These are phyloP conservation scores for Saguinus imperator DNA, from an alignment of 2,113 vertebrate species.

Conservation along the genomic window DNA sequence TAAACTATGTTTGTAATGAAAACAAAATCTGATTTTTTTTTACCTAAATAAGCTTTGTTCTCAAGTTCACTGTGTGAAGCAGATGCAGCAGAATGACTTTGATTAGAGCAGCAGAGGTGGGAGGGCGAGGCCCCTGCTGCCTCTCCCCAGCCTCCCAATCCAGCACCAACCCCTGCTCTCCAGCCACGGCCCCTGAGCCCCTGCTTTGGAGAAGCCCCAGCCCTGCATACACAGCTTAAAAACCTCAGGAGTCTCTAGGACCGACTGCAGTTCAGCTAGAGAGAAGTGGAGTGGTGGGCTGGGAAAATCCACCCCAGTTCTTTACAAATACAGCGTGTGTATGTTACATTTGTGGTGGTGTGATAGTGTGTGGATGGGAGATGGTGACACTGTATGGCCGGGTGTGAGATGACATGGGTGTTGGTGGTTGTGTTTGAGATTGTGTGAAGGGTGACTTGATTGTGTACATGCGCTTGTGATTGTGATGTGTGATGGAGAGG, in stretches of 20 bases:
- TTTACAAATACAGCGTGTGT: not conserved
- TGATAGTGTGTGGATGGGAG: not conserved
- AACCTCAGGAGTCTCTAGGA: not conserved
- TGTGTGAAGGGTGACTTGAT: not conserved
- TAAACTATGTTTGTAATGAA: not conserved
- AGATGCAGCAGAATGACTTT: not conserved
- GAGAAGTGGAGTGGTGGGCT: not conserved
- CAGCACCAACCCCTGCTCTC: not conserved
- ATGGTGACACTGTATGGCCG: not conserved
- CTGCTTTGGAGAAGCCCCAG: not conserved
- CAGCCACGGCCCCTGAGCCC: not conserved
- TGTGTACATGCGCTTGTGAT: not conserved
- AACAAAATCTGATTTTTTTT: not conserved
- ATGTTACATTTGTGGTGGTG: fast-evolving
- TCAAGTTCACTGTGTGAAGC: not conserved
- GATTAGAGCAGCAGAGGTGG: fast-evolving
- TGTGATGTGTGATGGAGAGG: not conserved
- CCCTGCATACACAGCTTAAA: not conserved
- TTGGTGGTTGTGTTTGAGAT: not conserved
- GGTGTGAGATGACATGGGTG: not conserved
- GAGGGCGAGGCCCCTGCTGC: no score
- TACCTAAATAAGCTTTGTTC: not conserved
- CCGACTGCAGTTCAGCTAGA: not conserved
- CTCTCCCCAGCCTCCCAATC: not conserved
- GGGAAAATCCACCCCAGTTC: not conserved